Evolutionary conservation across 2,888 invertebrate genomes (phyloP).

Genomic region (Microplitis manilae): DNA sequence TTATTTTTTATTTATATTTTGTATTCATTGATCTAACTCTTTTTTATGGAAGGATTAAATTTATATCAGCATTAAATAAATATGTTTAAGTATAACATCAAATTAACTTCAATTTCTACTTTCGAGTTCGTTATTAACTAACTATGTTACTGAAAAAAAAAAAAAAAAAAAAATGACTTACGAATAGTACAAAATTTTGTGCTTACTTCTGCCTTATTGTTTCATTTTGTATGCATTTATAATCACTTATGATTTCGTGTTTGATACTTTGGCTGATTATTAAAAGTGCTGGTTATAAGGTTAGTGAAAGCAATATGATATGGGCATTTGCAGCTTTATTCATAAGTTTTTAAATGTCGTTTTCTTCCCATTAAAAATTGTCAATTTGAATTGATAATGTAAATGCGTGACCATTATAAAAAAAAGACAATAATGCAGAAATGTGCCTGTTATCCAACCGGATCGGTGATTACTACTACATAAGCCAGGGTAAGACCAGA

Average conservation of each 20-base stretch:
- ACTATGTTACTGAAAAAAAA: too few relatives aligned
- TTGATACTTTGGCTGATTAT: not conserved
- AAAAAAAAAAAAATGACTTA: too few relatives aligned
- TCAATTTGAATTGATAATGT: not conserved
- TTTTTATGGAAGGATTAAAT: too few relatives aligned
- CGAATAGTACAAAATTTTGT: too few relatives aligned
- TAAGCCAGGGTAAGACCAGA: slow-evolving; percentile 95
- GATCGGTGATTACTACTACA: slow-evolving; percentile 90
- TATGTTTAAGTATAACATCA: too few relatives aligned
- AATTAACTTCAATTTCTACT: too few relatives aligned
- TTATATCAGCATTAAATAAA: too few relatives aligned
- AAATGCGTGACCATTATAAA: slow-evolving; percentile 24
- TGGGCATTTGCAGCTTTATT: slow-evolving; percentile 17
- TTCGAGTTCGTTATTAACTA: too few relatives aligned
- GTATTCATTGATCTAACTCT: too few relatives aligned
- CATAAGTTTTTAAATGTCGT: slow-evolving; percentile 32
- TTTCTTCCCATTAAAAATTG: slow-evolving; percentile 29
- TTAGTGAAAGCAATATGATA: slow-evolving; percentile 30
- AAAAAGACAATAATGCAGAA: slow-evolving; percentile 76
- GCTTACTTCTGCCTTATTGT: too few relatives aligned
- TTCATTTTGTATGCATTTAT: too few relatives aligned
- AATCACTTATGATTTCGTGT: not conserved
- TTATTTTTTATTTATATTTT: too few relatives aligned
- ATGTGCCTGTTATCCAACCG: slow-evolving; percentile 87
- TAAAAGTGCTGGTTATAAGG: slow-evolving; percentile 23